Evolutionary conservation across 2,113 vertebrate species (phyloP).

Genomic region (Apodemus sylvaticus): DNA sequence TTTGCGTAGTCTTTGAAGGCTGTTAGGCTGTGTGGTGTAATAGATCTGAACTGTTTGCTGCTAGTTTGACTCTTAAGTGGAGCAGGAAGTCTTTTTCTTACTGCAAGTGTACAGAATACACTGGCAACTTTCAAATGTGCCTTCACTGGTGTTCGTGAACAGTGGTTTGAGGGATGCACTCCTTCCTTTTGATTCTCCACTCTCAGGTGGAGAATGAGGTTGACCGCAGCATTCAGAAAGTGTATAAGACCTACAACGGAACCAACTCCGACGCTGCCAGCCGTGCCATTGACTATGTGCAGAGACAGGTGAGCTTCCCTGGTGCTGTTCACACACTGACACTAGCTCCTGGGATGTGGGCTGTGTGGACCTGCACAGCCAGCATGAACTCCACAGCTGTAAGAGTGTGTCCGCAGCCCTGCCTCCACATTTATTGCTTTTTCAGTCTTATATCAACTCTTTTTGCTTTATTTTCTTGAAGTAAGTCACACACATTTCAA

Average conservation of each 20-base stretch:
- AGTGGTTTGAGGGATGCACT: constrained; percentile 16
- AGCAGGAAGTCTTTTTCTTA: not conserved
- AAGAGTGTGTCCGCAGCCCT: not conserved
- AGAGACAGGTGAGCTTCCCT: constrained; percentile 89
- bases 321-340: not conserved
- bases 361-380: not conserved
- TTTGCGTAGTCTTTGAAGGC: not conserved
- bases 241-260: constrained; percentile 96
- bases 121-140: not conserved
- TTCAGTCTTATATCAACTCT: constrained; percentile 11
- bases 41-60: not conserved
- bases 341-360: not conserved
- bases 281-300: constrained; percentile 98
- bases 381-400: not conserved
- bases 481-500: constrained; percentile 13
- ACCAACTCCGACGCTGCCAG: constrained; percentile 95
- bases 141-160: not conserved
- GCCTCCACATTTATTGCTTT: not conserved
- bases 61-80: not conserved
- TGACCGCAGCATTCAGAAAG: constrained; percentile 94
- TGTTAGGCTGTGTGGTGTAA: not conserved
- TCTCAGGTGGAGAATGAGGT: constrained; percentile 98
- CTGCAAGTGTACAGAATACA: not conserved
- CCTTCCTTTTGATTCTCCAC: constrained; percentile 70
- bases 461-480: constrained; percentile 25